Evolutionary conservation across 2,113 vertebrate genomes (phyloP).

Genomic region (Saguinus midas): DNA sequence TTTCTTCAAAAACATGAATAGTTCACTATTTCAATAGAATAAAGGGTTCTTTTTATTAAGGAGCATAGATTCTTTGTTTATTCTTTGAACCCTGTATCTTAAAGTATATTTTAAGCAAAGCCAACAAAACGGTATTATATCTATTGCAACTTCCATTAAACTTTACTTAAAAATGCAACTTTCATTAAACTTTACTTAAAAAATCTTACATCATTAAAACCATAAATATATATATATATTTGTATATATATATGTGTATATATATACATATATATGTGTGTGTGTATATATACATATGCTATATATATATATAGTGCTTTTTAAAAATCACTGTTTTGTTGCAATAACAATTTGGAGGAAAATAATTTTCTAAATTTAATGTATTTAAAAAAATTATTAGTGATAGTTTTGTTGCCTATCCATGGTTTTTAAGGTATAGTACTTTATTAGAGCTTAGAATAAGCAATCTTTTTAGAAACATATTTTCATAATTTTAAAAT

Average conservation of each 20-base stretch:
- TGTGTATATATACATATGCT: too few relatives aligned
- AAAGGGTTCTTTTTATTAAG: background rate
- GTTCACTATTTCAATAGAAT: background rate
- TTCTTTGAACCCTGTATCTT: conserved; percentile 23
- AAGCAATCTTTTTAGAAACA: background rate
- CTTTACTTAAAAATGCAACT: conserved; percentile 12
- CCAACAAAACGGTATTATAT: background rate
- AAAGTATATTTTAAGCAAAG: background rate
- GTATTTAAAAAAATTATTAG: background rate
- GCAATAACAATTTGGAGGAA: background rate
- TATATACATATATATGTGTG: too few relatives aligned
- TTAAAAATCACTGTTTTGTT: conserved; percentile 9
- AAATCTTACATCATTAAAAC: background rate
- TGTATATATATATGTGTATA: too few relatives aligned
- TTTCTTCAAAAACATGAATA: conserved; percentile 49
- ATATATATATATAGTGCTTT: background rate
- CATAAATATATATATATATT: background rate
- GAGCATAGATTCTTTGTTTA: background rate
- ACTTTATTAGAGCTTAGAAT: background rate
- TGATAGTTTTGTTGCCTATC: background rate
- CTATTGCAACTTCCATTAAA: background rate
- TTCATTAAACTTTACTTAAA: conserved; percentile 26
- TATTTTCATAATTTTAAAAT: background rate
- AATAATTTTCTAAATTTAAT: background rate
- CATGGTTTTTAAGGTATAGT: background rate